phyloP scores from a whole-genome alignment of 2,113 vertebrate genomes.

The Syngnathus typhle region DNA sequence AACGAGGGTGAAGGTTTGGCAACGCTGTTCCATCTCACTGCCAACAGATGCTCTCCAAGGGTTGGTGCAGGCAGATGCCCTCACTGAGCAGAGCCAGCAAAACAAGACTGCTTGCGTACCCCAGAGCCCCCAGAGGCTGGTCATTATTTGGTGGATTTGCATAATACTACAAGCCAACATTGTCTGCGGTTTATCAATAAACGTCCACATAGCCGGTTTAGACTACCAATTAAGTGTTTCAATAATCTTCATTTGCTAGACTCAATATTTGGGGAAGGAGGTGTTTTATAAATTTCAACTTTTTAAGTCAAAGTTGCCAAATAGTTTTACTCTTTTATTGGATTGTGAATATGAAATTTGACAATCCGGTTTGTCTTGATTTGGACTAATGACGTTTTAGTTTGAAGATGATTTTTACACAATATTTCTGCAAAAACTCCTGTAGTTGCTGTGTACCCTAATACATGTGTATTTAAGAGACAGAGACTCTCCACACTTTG shows the following conservation, averaged over 20 bases:
- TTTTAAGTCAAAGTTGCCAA: background rate
- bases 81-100: slow-evolving; percentile 23
- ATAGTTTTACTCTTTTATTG: background rate
- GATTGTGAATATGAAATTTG: background rate
- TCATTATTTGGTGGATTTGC: slow-evolving; percentile 19
- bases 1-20: slow-evolving; percentile 55
- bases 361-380: too few species aligned
- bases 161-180: slow-evolving; percentile 4
- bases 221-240: background rate
- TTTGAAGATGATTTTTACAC: background rate
- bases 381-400: background rate
- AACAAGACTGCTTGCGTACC: slow-evolving; percentile 16
- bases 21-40: slow-evolving; percentile 36
- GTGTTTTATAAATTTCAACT: background rate
- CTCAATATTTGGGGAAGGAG: background rate
- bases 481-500: too few species aligned
- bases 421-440: too few species aligned
- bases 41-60: slow-evolving; percentile 58
- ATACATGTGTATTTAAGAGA: too few species aligned
- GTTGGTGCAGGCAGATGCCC: slow-evolving; percentile 25
- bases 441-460: too few species aligned
- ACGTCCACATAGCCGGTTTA: slow-evolving; percentile 7
- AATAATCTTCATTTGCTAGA: background rate
- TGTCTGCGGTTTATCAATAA: slow-evolving; percentile 15
- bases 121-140: slow-evolving; percentile 8